Evolutionary conservation across 2,797 vertebrate species (phyloP).

Genomic region (Pygocentrus nattereri): DNA sequence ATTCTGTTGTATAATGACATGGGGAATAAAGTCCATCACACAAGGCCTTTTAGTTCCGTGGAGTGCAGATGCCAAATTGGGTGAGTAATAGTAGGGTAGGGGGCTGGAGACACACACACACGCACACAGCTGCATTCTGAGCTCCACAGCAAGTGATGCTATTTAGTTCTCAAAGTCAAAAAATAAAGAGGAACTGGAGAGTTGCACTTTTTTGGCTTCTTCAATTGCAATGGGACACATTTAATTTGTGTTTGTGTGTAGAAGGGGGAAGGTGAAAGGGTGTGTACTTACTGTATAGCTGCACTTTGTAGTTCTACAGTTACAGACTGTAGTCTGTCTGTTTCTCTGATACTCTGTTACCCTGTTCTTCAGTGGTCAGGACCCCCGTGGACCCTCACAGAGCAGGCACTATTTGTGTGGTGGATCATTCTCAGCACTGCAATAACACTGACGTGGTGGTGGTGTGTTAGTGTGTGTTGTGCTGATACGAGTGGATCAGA

Average conservation of each 20-base stretch:
- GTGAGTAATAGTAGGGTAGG: slow-evolving; percentile 48
- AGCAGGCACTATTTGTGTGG: too few species aligned
- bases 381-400: too few species aligned
- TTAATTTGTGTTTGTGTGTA: background rate
- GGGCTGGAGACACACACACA: slow-evolving; percentile 17
- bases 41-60: slow-evolving; percentile 35
- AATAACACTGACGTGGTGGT: too few species aligned
- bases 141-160: slow-evolving; percentile 40
- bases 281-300: background rate
- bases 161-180: slow-evolving; percentile 56
- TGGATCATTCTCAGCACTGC: too few species aligned
- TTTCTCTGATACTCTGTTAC: too few species aligned
- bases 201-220: slow-evolving; percentile 6
- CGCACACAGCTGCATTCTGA: slow-evolving; percentile 35
- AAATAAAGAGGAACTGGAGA: slow-evolving; percentile 45
- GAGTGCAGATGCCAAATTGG: slow-evolving; percentile 50
- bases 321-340: too few species aligned
- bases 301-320: too few species aligned
- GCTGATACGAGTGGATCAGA: too few species aligned
- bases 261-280: background rate
- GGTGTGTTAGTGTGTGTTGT: too few species aligned
- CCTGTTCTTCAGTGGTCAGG: too few species aligned
- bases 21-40: slow-evolving; percentile 45
- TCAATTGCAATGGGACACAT: background rate
- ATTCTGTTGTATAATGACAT: slow-evolving; percentile 55